Conservation (phyloP, 92 coral and sea anemone species). For the Siderastrea radians region DNA sequence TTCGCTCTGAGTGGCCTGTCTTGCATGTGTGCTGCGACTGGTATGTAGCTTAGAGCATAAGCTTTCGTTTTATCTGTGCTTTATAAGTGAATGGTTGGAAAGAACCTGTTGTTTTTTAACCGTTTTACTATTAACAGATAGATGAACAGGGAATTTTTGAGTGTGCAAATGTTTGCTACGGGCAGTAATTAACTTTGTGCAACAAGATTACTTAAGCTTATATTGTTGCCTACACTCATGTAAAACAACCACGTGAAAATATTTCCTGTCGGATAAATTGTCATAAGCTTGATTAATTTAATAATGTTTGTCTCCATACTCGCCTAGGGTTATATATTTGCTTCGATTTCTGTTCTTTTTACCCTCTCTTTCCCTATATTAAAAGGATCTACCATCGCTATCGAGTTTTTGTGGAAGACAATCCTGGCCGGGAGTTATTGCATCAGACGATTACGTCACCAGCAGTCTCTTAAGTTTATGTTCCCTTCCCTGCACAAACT, state of each 20-base stretch:
- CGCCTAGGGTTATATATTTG: no score
- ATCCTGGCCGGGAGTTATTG: not conserved
- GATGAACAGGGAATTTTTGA: not conserved
- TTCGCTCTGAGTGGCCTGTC: slow-evolving; percentile 84
- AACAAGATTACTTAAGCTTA: not conserved
- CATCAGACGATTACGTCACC: not conserved
- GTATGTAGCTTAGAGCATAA: slow-evolving; percentile 15
- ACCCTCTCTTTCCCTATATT: not conserved
- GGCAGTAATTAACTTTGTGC: not conserved
- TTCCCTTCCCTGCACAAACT: no score
- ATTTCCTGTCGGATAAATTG: no score
- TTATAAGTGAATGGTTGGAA: not conserved
- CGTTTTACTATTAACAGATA: not conserved
- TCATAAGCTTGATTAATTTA: no score
- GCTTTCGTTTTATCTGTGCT: not conserved
- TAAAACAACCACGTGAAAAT: no score
- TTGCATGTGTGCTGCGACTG: slow-evolving; percentile 87
- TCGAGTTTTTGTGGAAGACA: not conserved
- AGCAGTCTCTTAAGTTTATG: no score
- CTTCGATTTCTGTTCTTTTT: not conserved
- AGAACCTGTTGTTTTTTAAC: not conserved
- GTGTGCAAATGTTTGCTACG: not conserved
- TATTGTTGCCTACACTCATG: not conserved
- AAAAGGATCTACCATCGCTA: not conserved
- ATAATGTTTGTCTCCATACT: no score